Evolutionary conservation across 2,113 vertebrate species (phyloP).

Genomic region (Ceyx margarethae): DNA sequence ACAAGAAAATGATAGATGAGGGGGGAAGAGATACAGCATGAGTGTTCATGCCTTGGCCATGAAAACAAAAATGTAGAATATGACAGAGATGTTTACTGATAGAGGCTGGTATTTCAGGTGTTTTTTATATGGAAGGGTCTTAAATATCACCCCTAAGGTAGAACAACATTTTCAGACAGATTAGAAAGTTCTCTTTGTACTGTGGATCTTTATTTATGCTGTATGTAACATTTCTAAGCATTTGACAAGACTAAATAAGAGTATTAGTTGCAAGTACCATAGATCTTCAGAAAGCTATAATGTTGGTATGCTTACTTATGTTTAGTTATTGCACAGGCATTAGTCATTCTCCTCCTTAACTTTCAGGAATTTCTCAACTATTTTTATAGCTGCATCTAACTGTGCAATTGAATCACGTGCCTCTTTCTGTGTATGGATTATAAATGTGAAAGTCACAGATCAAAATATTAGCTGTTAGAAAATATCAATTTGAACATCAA

Average conservation of each 20-base stretch:
- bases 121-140: no score
- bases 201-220: background rate
- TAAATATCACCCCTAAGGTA: background rate
- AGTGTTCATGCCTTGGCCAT: rapidly evolving
- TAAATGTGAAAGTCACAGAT: background rate
- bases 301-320: no score
- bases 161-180: background rate
- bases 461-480: background rate
- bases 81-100: background rate
- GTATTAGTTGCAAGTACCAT: background rate
- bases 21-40: background rate
- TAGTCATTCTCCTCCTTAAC: background rate
- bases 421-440: background rate
- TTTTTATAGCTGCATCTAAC: background rate
- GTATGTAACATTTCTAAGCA: background rate
- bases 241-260: background rate
- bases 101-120: background rate
- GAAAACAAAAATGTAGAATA: background rate
- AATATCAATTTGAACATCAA: background rate
- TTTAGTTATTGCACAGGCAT: background rate
- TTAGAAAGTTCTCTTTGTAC: background rate
- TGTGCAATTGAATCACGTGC: background rate
- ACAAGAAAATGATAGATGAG: background rate
- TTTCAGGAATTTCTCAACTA: background rate
- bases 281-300: background rate